Base-by-base conservation (phyloP, 2,797 vertebrate genomes). In the Anguilla anguilla region DNA sequence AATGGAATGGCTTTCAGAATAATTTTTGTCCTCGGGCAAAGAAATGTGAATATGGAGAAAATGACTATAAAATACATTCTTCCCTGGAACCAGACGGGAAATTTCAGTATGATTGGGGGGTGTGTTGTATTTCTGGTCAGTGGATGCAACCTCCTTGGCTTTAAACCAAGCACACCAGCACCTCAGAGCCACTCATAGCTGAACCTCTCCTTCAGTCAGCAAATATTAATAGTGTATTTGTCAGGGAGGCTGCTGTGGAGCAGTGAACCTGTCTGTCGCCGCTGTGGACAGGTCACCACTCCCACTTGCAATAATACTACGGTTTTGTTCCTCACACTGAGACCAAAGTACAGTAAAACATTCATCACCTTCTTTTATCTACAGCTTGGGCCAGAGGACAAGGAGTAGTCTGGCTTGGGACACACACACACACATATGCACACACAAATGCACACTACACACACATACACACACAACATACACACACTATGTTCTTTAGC, bases 41-140 rank as follows among this genome's bases (percentile, higher is more conserved):
- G 83, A 86, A 85, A 69, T 87, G 77, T 55, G 85, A 31, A 74
- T 87, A 86, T 84, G 85, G 87, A 31, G 10, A 86, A 69, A 86
- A 86, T 77, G 57, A 92, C 93, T 93, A 92, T 91, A 93, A 93
- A 91, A 93, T 92, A 93, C 84, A 93, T 91, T 87, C 85, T 88
- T 77, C 43, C n/a, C 79, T 93, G 86, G 94, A 93, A 89, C 91
- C 51, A 84, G 35, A 91, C 87, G 31, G 35, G 89, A 89, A 89
- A 89, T 46, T 46, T 86, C 64, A 67, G 22, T 7, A 22, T 9
- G 61, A 67, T 67, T 67, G 61, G n/a, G 85, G 67, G 64, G 89
- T 43, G 87, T 94, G 92, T 94, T 93, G 91, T 91, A 88, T 4
- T 88, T 90, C 91, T 93, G 93, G 93, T 67, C 61, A 91, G 91